Evolutionary conservation across 30 jellyfish, hydroid and myxozoan genomes (phyloP).

Genomic region (Sanderia malayensis): DNA sequence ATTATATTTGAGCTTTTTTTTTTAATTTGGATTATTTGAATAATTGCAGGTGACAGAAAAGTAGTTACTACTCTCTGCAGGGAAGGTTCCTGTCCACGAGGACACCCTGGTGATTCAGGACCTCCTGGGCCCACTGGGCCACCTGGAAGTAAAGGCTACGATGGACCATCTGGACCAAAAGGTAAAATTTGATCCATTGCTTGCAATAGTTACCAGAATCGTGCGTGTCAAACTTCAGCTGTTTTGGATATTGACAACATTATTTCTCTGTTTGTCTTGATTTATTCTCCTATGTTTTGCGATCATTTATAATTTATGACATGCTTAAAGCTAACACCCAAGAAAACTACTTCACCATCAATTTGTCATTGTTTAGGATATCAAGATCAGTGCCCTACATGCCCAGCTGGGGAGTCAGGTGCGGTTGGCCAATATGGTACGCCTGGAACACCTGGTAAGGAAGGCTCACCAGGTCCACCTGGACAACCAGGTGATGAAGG

Average conservation of each 20-base stretch:
- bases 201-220: no score
- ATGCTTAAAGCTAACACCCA: background rate
- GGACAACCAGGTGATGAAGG: conserved; percentile 59
- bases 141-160: conserved; percentile 58
- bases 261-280: no score
- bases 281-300: no score
- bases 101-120: conserved; percentile 73
- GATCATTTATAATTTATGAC: no score
- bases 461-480: conserved; percentile 52
- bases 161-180: conserved; percentile 53
- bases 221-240: no score
- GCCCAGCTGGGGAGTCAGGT: conserved; percentile 67
- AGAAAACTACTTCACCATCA: background rate
- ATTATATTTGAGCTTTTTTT: no score
- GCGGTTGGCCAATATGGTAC: conserved; percentile 60
- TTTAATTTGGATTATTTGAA: no score
- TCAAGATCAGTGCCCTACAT: conserved; percentile 29
- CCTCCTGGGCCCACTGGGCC: conserved; percentile 72
- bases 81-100: conserved; percentile 86
- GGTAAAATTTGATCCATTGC: conserved; percentile 20
- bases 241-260: no score
- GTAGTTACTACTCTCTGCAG: conserved; percentile 37
- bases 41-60: conserved; percentile 45
- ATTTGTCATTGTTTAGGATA: conserved; percentile 19
- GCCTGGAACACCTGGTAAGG: conserved; percentile 58